A percentile compares a stretch with the other conserved stretches of the same genome.
phyloP scores from a whole-genome alignment of 1,140 invertebrate species.

The Diorhabda carinulata region DNA sequence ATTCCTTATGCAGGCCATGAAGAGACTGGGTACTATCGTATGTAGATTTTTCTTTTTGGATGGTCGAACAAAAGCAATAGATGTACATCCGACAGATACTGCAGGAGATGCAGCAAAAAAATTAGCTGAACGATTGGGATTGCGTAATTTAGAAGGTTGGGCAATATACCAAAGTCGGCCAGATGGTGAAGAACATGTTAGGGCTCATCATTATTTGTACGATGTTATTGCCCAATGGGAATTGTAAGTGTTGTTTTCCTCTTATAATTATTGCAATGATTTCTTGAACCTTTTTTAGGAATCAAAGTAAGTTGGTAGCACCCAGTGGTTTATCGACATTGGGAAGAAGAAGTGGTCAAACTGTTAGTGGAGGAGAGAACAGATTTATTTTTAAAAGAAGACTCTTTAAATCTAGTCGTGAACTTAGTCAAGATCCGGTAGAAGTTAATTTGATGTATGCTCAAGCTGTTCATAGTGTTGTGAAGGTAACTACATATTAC shows the following conservation, averaged over 20 bases:
- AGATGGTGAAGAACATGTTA: slow-evolving; percentile 87
- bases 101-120: slow-evolving; percentile 84
- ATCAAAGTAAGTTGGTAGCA: slow-evolving; percentile 60
- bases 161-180: slow-evolving; percentile 84
- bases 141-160: slow-evolving; percentile 85
- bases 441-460: slow-evolving; percentile 93
- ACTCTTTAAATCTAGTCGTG: slow-evolving; percentile 80
- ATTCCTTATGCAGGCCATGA: slow-evolving; percentile 67
- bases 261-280: neutral
- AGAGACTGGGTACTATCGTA: slow-evolving; percentile 84
- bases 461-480: slow-evolving; percentile 90
- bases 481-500: slow-evolving; percentile 65
- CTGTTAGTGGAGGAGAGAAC: slow-evolving; percentile 79
- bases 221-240: slow-evolving; percentile 94
- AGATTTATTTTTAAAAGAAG: slow-evolving; percentile 89
- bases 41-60: slow-evolving; percentile 95
- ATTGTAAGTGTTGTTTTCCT: slow-evolving; percentile 58
- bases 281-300: slow-evolving; percentile 46
- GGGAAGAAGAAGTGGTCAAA: slow-evolving; percentile 53
- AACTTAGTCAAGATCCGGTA: slow-evolving; percentile 93
- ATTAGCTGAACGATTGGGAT: slow-evolving; percentile 83
- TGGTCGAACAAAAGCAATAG: slow-evolving; percentile 91
- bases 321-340: slow-evolving; percentile 56
- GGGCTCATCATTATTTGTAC: slow-evolving; percentile 88
- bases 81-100: slow-evolving; percentile 91